These are phyloP conservation scores for Thaleichthys pacificus DNA, from an alignment of 2,797 vertebrate genomes.

Conservation along the genomic window DNA sequence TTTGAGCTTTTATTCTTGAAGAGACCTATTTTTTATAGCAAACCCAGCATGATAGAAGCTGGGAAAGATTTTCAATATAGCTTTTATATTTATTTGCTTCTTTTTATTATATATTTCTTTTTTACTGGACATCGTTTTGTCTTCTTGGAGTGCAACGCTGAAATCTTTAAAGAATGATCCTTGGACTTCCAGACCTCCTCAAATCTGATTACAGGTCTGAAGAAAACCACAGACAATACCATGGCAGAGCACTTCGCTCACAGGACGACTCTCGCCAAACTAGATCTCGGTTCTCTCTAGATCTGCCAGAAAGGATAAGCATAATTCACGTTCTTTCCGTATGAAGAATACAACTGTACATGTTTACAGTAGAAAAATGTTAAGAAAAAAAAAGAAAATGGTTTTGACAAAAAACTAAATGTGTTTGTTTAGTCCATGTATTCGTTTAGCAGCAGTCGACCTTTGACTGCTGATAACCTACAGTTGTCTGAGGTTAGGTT, in stretches of 20 bases:
- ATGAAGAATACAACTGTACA: constrained; percentile 44
- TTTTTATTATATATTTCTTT: constrained; percentile 34
- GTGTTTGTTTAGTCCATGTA: neutral
- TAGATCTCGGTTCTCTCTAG: neutral
- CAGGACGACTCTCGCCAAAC: constrained; percentile 54
- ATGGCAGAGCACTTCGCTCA: constrained; percentile 65
- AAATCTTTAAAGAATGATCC: constrained; percentile 52
- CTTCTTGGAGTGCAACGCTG: constrained; percentile 57
- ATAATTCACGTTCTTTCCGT: neutral
- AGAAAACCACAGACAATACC: constrained; percentile 77
- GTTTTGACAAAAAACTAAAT: neutral
- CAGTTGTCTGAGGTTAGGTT: neutral
- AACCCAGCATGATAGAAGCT: neutral
- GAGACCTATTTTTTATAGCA: neutral
- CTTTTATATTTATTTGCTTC: constrained; percentile 3
- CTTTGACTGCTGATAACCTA: neutral
- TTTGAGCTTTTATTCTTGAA: neutral
- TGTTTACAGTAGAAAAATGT: constrained; percentile 45
- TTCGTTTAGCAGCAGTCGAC: neutral
- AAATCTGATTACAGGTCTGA: constrained; percentile 77
- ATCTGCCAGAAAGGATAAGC: neutral
- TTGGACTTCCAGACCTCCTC: constrained; percentile 64
- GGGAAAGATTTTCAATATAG: constrained; percentile 56
- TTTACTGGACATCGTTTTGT: constrained; percentile 63
- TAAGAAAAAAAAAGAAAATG: neutral